Conservation (phyloP, 2,888 invertebrate genomes). For the Pseudoips prasinana region DNA sequence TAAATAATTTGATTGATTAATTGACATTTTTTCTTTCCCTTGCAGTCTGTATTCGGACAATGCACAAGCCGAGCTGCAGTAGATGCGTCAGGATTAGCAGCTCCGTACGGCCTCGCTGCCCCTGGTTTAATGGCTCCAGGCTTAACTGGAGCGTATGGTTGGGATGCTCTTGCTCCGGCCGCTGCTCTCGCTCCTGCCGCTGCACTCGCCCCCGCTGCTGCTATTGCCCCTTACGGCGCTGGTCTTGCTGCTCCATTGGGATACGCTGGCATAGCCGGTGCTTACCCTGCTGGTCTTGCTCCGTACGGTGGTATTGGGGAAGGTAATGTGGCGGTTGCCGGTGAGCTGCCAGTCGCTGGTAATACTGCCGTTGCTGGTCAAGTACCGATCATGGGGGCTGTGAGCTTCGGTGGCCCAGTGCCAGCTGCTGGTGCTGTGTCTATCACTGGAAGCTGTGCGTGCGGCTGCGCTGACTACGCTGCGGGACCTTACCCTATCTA, state of each 20-base stretch:
- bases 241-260: background rate
- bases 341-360: conserved; percentile 39
- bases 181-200: background rate
- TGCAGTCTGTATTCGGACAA: conserved; percentile 5
- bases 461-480: conserved; percentile 6
- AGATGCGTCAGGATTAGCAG: no score
- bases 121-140: no score
- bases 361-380: conserved; percentile 38
- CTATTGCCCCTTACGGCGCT: background rate
- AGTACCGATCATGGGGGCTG: conserved; percentile 39
- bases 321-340: conserved; percentile 37
- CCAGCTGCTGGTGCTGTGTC: conserved; percentile 39
- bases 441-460: conserved; percentile 31
- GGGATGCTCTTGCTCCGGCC: background rate
- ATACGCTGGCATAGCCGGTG: conserved; percentile 5
- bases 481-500: background rate
- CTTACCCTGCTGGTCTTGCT: conserved; percentile 10
- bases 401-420: conserved; percentile 36
- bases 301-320: conserved; percentile 33
- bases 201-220: background rate
- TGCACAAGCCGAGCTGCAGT: conserved; percentile 1
- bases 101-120: no score
- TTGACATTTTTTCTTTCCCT: no score
- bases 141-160: background rate
- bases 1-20: no score